Evolutionary conservation across 92 coral and sea anemone genomes (phyloP), one percentile per base, ranked within the genome.

Genomic region (Parazoanthus swiftii): DNA sequence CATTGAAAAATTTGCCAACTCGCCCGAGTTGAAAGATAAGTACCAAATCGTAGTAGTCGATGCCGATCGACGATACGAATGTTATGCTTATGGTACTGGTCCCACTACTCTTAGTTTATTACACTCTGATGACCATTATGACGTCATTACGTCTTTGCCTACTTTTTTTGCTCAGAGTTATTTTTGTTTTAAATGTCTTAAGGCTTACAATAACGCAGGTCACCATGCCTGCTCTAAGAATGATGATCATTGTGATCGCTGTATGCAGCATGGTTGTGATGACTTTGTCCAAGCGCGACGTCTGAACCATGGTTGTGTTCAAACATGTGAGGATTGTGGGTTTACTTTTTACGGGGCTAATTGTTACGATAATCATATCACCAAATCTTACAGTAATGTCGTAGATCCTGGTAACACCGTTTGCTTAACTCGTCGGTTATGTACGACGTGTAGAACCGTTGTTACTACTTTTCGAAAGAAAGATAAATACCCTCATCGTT

Each of bases 51-150:
- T 74, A 26, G 78, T 74, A 26, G 78, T 74, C 44, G 78, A 74
- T 74, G 78, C 78, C 38, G 78, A 74, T 74, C 78, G 78, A 25
- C 78, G 78, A 26, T 74, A 74, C 44, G 78, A 74, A 74, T 74
- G 78, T 36, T 74, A 74, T 74, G 38, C 78, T 14, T 74, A 74
- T 74, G 78, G 78, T 29, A 74, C 16, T 74, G 78, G 78, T 26
- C 78, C 38, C 39, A 36, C 38, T 36, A 26, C 38, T 74, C 78
- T 74, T 74, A 26, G 44, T 36, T 74, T 74, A 74, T 74, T 74
- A 74, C 78, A 74, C 44, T 74, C 78, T 36, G 78, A 74, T 11
- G 44, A 74, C 44, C 78, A 74, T 36, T 74, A 74, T 74, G 78
- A 36, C 37, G 80, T 39, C 20, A 14, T 74, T 74, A 74, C 78